Evolutionary conservation across 2,113 vertebrate species (phyloP), one percentile per base, ranked within the genome.

Genomic region (Sinocyclocheilus rhinocerous): DNA sequence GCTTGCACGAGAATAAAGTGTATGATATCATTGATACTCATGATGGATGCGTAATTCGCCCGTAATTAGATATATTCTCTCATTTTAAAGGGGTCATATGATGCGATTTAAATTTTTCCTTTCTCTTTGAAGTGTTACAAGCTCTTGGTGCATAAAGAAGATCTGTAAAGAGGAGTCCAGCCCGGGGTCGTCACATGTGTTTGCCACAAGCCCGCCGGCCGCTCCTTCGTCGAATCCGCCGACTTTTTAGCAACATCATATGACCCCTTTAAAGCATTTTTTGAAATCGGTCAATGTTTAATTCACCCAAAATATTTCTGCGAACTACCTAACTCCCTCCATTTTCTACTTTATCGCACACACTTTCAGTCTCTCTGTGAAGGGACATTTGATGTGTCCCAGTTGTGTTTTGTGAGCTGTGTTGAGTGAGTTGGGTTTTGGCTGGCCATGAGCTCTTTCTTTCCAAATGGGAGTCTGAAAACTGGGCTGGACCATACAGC

Each of bases 381-480:
- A 45, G 36, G 55, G 39, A 57, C 48, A 36, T 75, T 84, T 84
- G 75, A 85, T 85, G 77, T 65, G 55, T 88, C 87, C 72, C 63
- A 0, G n/a, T 77, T 26, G 36, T 67, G 45, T 29, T 76, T 72
- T 33, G 59, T 48, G 70, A 81, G 77, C 63, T 42, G 42, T 84
- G 72, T 22, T 52, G 63, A 76, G 67, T 50, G 36, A 76, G 73
- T 52, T 86, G 55, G 70, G 15, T 33, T 85, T 70, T 86, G 83
- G 65, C 85, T 65, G 36, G 29, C 76, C 77, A 63, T 50, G 75
- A 86, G 67, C 16, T 7, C 26, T 75, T 84, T 79, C 76, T 77
- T 63, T 76, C 72, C 52, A 55, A 55, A 55, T 82, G 55, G 79
- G 82, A 85, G 63, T 78, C 85, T 73, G 80, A 87, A 81, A 85